phyloP scores from a whole-genome alignment of 2,113 vertebrate genomes.

The Sus scrofa region T2T-Sscrofa CM000818.6:46423501-46424000 shows the following conservation, averaged over 20 bases:
- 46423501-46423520: background rate
- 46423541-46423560: background rate
- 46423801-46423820: background rate
- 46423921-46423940: background rate
- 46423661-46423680: background rate
- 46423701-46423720: background rate
- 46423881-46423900: background rate
- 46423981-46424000: background rate
- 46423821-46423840: background rate
- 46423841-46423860: background rate
- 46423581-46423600: background rate
- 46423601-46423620: background rate
- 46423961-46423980: background rate
- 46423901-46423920: background rate
- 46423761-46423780: background rate
- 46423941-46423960: background rate
- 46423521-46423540: background rate
- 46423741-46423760: background rate
- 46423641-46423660: conserved; percentile 48
- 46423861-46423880: background rate
- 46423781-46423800: background rate
- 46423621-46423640: background rate
- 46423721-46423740: background rate
- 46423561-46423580: background rate
- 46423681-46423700: background rate